These are phyloP conservation scores for Drosophila quasianomalipes DNA, from an alignment of 2,888 invertebrate species.

Conservation along the genomic window DNA sequence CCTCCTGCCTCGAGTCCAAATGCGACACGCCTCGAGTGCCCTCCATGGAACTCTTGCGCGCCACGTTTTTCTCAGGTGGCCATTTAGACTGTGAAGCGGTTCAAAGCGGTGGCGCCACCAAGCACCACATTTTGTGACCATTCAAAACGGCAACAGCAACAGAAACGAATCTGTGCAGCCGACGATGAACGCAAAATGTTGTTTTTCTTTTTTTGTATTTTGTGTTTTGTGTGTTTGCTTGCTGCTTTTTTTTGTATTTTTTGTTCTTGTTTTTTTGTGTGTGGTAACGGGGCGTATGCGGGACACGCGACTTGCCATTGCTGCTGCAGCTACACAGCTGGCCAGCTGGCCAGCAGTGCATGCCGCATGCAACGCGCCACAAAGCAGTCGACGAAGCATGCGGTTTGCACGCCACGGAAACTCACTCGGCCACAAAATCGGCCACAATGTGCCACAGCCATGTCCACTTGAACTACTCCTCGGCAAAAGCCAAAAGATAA, in stretches of 20 bases:
- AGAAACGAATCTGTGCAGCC: constrained; percentile 50
- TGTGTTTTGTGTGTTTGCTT: constrained; percentile 6
- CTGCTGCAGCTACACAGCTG: constrained; percentile 31
- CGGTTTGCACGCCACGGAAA: constrained; percentile 46
- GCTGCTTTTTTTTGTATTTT: neutral
- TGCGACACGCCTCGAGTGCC: constrained; percentile 69
- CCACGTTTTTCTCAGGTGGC: constrained; percentile 45
- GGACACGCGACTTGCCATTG: constrained; percentile 35
- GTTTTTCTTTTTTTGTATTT: neutral
- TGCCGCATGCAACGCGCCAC: constrained; percentile 45
- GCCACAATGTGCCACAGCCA: constrained; percentile 53
- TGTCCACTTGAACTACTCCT: constrained; percentile 37
- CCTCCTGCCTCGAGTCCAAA: neutral
- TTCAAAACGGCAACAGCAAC: constrained; percentile 31
- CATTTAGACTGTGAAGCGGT: constrained; percentile 40
- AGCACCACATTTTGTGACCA: constrained; percentile 26
- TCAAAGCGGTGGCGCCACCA: constrained; percentile 3
- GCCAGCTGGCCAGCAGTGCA: constrained; percentile 56
- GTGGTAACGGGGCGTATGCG: constrained; percentile 50
- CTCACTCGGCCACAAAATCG: constrained; percentile 69
- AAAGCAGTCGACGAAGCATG: constrained; percentile 63
- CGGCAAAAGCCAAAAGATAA: constrained; percentile 25
- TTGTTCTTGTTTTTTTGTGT: constrained; percentile 17
- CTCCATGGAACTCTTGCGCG: constrained; percentile 43
- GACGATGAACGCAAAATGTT: constrained; percentile 40